phyloP scores from a whole-genome alignment of 1,140 invertebrate genomes.

The Neodiprion lecontei region DNA sequence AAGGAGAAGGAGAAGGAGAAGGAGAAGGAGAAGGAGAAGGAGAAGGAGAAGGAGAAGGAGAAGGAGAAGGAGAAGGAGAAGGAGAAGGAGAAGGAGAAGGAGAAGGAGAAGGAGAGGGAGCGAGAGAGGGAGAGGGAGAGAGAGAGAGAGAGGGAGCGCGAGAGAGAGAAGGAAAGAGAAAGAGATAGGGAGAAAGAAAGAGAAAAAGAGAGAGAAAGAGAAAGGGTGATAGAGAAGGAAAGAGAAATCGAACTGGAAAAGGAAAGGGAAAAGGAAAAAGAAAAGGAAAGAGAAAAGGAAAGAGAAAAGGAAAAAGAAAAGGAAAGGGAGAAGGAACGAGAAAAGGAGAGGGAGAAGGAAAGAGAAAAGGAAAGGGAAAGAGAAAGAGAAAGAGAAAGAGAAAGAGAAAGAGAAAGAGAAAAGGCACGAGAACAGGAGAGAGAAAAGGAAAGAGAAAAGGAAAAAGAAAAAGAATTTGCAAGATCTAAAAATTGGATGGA shows the following conservation, averaged over 20 bases:
- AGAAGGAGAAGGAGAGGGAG: slow-evolving; percentile 31
- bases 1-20: slow-evolving; percentile 20
- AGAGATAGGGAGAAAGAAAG: not conserved
- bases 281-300: slow-evolving; percentile 17
- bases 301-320: slow-evolving; percentile 23
- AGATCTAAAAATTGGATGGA: slow-evolving; percentile 47
- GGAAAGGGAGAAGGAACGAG: slow-evolving; percentile 22
- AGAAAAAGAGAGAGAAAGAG: slow-evolving; percentile 21
- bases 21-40: slow-evolving; percentile 20
- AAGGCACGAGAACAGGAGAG: slow-evolving; percentile 41
- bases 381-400: slow-evolving; percentile 32
- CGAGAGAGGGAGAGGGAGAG: slow-evolving; percentile 23
- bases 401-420: slow-evolving; percentile 42
- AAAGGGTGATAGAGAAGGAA: slow-evolving; percentile 25
- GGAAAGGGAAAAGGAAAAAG: slow-evolving; percentile 22
- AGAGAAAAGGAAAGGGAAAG: slow-evolving; percentile 22
- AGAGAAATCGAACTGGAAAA: slow-evolving; percentile 25
- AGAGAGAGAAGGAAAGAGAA: not conserved
- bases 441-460: slow-evolving; percentile 36
- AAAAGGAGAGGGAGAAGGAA: slow-evolving; percentile 18
- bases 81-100: slow-evolving; percentile 19
- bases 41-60: slow-evolving; percentile 25
- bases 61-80: slow-evolving; percentile 20
- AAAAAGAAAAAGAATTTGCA: slow-evolving; percentile 41
- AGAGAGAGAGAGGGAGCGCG: slow-evolving; percentile 7